Evolutionary conservation across 2,113 vertebrate genomes (phyloP).

Genomic region (Anarhynchus alexandrinus): DNA sequence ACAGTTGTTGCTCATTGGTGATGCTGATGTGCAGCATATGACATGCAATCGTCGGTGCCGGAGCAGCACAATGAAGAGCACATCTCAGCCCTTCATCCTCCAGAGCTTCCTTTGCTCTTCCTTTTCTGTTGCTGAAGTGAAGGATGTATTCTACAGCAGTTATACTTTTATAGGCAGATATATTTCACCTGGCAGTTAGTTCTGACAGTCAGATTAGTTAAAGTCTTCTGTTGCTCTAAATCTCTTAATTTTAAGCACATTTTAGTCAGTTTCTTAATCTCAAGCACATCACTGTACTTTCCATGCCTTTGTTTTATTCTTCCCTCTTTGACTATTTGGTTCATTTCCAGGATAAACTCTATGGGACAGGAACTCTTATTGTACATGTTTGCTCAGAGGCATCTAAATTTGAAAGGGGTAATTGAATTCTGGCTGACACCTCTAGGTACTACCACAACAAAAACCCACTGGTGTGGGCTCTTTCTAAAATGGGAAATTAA

Average conservation of each 20-base stretch:
- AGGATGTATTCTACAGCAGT: neutral
- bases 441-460: neutral
- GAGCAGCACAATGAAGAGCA: neutral
- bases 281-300: neutral
- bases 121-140: neutral
- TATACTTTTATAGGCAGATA: neutral
- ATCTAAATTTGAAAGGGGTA: neutral
- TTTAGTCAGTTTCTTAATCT: neutral
- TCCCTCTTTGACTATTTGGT: neutral
- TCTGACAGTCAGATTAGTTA: neutral
- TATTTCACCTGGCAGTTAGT: neutral
- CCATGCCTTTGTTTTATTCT: neutral
- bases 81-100: neutral
- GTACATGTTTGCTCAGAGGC: neutral
- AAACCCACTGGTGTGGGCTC: neutral
- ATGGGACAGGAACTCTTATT: neutral
- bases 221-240: neutral
- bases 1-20: neutral
- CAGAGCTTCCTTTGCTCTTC: neutral
- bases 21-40: neutral
- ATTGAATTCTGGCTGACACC: neutral
- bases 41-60: rapidly evolving
- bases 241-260: neutral
- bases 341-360: neutral
- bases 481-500: neutral